Base-by-base conservation (phyloP, 2,888 invertebrate species). In the Clusia tigrina region DNA sequence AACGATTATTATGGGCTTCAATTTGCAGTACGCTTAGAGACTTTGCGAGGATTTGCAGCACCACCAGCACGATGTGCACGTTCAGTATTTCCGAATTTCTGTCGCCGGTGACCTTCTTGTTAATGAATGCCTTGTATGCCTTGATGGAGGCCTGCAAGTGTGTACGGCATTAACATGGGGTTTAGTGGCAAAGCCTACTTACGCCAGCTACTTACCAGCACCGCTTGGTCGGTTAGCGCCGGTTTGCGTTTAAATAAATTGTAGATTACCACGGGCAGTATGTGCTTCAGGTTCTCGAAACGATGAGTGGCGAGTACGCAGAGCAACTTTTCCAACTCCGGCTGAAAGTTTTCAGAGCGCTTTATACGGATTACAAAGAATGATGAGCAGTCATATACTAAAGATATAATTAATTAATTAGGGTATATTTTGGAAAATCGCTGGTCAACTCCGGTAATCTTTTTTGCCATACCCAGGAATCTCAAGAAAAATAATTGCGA, bases 181-280 rank as follows among this genome's bases (percentile, higher is more conserved):
- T 42, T 17, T 3, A 42, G n/a, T 15, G n/a, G 42, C 10, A 42
- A 42, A 48, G 3, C 3, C 3, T 15, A 42, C 42, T 15, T 3
- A 22, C 5, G 48, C 20, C 18, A 48, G 22, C 20, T 20, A 42
- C 62, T 64, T 65, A 68, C 69, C 55, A 53, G 12, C 42, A 69
- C 64, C 25, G 57, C 58, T 10, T 15, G 12, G 23, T 57, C 17
- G 2, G 60, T 66, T 2, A 70, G 53, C 20, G 61, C 23, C n/a
- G 68, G 67, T 2, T 24, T 61, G 42, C 62, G 61, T 1, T 60
- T 64, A 42, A 66, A 67, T n/a, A 70, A 60, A 54, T 70, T 70
- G 38, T 65, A 70, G 12, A 70, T 51, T 20, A 68, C n/a, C 15
- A 68, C 62, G 0, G 68, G 56, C 1, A 63, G 56, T 25, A 68